Evolutionary conservation across 2,888 invertebrate species (phyloP).

Genomic region (Hypselothyrea guttata): DNA sequence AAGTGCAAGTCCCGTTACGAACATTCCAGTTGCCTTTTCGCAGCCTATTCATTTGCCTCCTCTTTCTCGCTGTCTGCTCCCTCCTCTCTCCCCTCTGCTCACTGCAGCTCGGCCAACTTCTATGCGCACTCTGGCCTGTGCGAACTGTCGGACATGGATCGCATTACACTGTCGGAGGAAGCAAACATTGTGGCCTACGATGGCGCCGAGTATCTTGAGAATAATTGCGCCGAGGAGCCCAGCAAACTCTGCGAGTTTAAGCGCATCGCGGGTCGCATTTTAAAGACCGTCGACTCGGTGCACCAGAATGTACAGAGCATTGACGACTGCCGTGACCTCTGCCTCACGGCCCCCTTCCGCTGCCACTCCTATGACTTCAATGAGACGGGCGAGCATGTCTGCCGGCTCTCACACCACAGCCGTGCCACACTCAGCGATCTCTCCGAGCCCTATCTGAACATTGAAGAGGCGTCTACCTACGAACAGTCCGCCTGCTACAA

Average conservation of each 20-base stretch:
- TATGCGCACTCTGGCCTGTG: conserved; percentile 93
- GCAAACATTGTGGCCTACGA: conserved; percentile 88
- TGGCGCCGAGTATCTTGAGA: conserved; percentile 92
- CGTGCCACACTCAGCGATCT: conserved; percentile 93
- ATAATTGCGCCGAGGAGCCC: conserved; percentile 96
- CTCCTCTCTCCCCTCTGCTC: conserved; percentile 5
- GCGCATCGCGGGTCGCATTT: conserved; percentile 92
- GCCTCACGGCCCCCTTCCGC: conserved; percentile 93
- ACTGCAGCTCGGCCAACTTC: conserved; percentile 93
- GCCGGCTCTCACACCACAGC: conserved; percentile 94
- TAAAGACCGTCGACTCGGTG: conserved; percentile 96
- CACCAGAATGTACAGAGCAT: conserved; percentile 93
- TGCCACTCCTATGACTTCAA: conserved; percentile 97
- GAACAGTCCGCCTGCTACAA: conserved; percentile 96
- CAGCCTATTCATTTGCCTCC: conserved; percentile 54
- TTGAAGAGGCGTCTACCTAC: conserved; percentile 95
- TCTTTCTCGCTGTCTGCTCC: not conserved
- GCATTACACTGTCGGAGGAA: conserved; percentile 93
- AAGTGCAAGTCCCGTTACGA: conserved; percentile 81
- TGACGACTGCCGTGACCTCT: conserved; percentile 94
- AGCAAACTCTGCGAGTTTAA: conserved; percentile 97
- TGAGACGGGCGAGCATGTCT: conserved; percentile 95
- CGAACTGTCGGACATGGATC: conserved; percentile 95
- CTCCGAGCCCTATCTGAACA: conserved; percentile 93
- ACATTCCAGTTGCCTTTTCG: conserved; percentile 48